Evolutionary conservation across 2,113 vertebrate genomes (phyloP), one percentile per base, ranked within the genome.

Genomic region (Euleptes europaea): DNA sequence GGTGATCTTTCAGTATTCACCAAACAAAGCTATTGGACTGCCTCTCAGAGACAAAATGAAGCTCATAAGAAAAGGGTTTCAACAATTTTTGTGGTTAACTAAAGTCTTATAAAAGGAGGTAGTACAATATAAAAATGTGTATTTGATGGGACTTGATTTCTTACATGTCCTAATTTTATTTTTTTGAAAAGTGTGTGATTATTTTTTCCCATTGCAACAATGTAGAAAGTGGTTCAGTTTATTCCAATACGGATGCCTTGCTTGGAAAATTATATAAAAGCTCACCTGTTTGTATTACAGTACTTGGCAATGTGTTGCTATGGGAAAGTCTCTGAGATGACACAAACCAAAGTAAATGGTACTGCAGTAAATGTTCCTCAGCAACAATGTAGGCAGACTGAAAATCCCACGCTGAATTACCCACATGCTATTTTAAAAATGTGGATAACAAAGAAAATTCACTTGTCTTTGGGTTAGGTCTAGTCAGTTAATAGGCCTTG

Each of bases 401-500:
- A 78, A 35, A 11, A n/a, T 87, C 63, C 82, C 4, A 38, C 69
- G 60, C 35, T 81, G 23, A 74, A 65, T 89, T 79, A 47, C 23
- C 44, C 19, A 86, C 88, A 63, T 42, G 1, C 71, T 88, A 35
- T 70, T 90, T 91, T 88, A 83, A 75, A 89, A 71, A 74, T 89
- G 71, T 90, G 38, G 47, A 28, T 31, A 77, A 83, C 65, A 86
- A 65, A 89, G 47, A 78, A 89, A 83, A 57, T 66, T 44, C 33
- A 38, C 84, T 93, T 82, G 40, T 92, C 33, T 1, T 87, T 72
- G 35, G 15, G 26, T 89, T 90, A 86, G 23, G 86, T 85, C 66
- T 73, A 67, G 69, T 90, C 83, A 84, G 26, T 90, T 88, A 84
- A 83, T 33, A 77, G 67, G 47, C 60, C 88, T 90, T 70, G 85